Evolutionary conservation across 2,888 invertebrate species (phyloP), one percentile per base, ranked within the genome.

Genomic region (Drosophila rubida): DNA sequence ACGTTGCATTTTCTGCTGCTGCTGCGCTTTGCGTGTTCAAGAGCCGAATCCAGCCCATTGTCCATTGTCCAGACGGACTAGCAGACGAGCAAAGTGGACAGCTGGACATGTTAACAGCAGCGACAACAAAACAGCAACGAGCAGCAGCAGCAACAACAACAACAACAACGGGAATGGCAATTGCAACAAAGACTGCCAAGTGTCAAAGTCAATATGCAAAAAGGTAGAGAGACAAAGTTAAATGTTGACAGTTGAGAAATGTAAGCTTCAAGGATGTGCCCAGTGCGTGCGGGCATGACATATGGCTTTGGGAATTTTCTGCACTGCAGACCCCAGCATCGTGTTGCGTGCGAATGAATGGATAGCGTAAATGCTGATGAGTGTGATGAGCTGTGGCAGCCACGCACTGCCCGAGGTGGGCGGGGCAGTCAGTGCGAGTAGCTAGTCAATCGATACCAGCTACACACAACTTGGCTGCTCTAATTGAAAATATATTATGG

Each of bases 231-330:
- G 60, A 60, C 60, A 77, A 85, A 82, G 86, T 82, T 82, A 82
- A 87, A 88, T 87, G 86, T 88, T 85, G 82, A 88, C 87, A 88
- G 86, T 82, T 77, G 85, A 88, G 86, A 88, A 85, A 87, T 85
- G 85, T 78, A 87, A 77, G 83, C 88, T 84, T 87, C 88, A 87
- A 87, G 84, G 88, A 88, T 83, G 63, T 78, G 71, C 67, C 64
- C 64, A 59, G 50, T 72, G 69, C 81, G 70, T 72, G 63, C 62
- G 60, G 49, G 39, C 67, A 60, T 80, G 78, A 78, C 75, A 62
- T 51, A 74, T 57, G 62, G 59, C 78, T 30, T 25, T 61, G 67
- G 57, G 77, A 75, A 68, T 78, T 41, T 46, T 59, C 61, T 64
- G 30, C 53, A 48, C 60, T 60, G 60, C 30, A 35, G 32, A 53